Evolutionary conservation across 2,797 vertebrate species (phyloP).

Genomic region (Acridotheres tristis): DNA sequence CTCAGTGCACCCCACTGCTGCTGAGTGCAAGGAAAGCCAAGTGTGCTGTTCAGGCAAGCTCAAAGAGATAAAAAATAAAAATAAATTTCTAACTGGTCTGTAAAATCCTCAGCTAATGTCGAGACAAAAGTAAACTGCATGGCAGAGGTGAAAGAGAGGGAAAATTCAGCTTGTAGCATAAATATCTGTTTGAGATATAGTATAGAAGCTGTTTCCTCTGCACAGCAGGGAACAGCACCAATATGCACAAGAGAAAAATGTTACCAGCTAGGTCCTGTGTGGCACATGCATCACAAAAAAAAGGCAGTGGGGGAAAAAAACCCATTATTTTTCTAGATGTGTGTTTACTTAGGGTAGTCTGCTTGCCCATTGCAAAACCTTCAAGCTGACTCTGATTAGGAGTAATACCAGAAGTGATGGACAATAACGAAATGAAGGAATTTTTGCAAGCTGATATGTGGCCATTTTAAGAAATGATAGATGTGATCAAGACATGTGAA

Average conservation of each 20-base stretch:
- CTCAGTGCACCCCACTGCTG: neutral
- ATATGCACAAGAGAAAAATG: neutral
- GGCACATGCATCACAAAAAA: neutral
- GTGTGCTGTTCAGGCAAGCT: neutral
- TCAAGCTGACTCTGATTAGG: neutral
- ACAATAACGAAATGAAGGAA: fast-evolving
- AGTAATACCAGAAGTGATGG: neutral
- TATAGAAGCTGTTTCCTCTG: neutral
- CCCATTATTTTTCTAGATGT: neutral
- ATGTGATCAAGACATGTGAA: neutral
- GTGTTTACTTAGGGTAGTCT: neutral
- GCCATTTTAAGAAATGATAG: neutral
- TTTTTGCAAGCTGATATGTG: neutral
- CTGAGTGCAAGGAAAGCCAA: neutral
- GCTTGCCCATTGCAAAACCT: neutral
- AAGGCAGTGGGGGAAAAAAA: fast-evolving
- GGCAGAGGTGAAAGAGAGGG: neutral
- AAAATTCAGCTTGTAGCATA: neutral
- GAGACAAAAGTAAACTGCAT: neutral
- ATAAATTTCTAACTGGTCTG: neutral
- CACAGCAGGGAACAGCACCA: neutral
- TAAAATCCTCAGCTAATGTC: neutral
- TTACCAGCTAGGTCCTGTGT: neutral
- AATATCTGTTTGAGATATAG: neutral
- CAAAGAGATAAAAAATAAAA: neutral